Evolutionary conservation across 2,113 vertebrate species (phyloP).

Genomic region (Pavo muticus): DNA sequence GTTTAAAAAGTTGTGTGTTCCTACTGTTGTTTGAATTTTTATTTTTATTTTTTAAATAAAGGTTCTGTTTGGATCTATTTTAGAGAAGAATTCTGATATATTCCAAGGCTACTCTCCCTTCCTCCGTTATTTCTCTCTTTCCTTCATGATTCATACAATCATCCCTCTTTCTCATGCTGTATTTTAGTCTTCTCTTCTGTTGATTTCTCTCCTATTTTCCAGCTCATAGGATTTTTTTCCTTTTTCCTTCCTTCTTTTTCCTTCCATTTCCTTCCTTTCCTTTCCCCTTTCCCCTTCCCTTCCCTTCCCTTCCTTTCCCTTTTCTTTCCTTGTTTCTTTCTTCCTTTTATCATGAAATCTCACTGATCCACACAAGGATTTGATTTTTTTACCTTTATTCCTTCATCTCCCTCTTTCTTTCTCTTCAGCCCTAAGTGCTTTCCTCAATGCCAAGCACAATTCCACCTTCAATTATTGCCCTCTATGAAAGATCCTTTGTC

Average conservation of each 20-base stretch:
- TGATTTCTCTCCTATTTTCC: neutral
- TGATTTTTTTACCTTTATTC: neutral
- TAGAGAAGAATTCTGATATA: neutral
- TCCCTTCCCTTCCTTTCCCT: no score
- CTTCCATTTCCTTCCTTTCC: no score
- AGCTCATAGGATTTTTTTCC: neutral
- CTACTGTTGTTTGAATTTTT: neutral
- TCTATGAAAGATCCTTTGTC: neutral
- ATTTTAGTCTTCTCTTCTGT: neutral
- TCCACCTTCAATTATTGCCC: neutral
- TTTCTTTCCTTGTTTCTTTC: neutral
- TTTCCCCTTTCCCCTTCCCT: no score
- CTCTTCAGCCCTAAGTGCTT: neutral
- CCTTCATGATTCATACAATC: neutral
- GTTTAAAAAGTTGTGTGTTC: neutral
- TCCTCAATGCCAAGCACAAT: neutral
- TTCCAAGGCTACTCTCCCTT: neutral
- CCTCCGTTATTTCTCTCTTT: neutral
- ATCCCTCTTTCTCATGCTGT: neutral
- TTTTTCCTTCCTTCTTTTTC: no score
- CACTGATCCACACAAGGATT: neutral
- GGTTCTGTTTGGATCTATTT: neutral
- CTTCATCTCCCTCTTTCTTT: neutral
- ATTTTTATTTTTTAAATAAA: neutral
- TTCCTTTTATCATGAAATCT: neutral